Evolutionary conservation across 2,113 vertebrate species (phyloP), one percentile per base, ranked within the genome.

Genomic region (Camelus bactrianus): DNA sequence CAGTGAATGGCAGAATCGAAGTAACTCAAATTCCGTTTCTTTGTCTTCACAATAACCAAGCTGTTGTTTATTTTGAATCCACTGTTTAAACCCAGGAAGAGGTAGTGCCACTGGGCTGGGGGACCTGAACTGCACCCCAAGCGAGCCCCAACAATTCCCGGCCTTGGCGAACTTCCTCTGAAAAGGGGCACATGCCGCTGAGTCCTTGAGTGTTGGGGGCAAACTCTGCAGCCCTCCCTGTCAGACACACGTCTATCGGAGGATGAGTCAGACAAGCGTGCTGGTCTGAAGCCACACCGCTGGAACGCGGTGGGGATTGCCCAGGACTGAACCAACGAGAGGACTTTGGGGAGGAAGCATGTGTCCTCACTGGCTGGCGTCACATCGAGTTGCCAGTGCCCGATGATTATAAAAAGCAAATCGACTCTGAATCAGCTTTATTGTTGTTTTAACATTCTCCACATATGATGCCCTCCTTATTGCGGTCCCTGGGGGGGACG

Each of bases 41-140:
- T 11, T 82, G 67, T 86, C 48, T 65, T 72, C 75, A 17, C n/a
- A 35, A 38, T 5, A 17, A n/a, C 20, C 52, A 12, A 30, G 38
- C 58, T 19, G 14, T 12, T 3, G 8, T 75, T 83, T 70, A 35
- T 50, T 70, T 69, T 48, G 46, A 79, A 13, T 62, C 20, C 35
- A 13, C 70, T 38, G 1, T 30, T n/a, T 52, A 77, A 83, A 77
- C 54, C 28, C 48, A 62, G 60, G 62, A 70, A n/a, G 2, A 0
- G 0, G 4, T 32, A 7, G 15, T 32, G 2, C n/a, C n/a, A 9
- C 9, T 2, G 20, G 28, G 26, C 16, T 0, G 8, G 6, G 22
- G n/a, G 83, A 38, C 15, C 60, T 3, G 60, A n/a, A 17, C 32
- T 3, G 1, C 17, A 46, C 26, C n/a, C n/a, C 16, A 5, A 5